Conservation (phyloP, 2,797 vertebrate species). For the Capromys pilorides region DNA sequence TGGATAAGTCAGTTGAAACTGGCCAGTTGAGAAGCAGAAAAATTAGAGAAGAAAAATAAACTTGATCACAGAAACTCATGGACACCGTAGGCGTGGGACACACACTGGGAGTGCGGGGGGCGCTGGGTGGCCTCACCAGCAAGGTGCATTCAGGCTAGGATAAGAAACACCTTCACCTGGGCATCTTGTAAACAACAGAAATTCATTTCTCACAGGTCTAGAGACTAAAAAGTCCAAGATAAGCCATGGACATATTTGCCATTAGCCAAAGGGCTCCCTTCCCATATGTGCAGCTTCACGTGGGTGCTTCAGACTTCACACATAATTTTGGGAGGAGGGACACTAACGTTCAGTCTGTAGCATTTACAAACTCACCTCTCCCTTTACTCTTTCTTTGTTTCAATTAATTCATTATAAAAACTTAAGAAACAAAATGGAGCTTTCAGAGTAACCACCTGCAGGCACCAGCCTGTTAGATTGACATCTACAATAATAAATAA, state of each 20-base stretch:
- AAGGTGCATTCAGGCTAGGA: not conserved
- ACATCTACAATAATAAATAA: not conserved
- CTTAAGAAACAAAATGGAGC: not conserved
- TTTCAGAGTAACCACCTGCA: not conserved
- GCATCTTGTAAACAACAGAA: not conserved
- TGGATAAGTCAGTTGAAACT: not conserved
- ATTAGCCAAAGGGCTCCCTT: not conserved
- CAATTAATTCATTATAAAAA: not conserved
- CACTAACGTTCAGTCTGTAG: not conserved
- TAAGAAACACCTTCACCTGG: not conserved
- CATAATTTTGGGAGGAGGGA: not conserved
- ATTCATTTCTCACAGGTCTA: not conserved
- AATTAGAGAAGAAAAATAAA: not conserved
- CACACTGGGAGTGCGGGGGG: not conserved
- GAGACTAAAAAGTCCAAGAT: not conserved
- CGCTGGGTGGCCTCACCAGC: not conserved
- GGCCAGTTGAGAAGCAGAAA: not conserved
- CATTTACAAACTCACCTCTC: not conserved
- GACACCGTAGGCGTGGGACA: not conserved
- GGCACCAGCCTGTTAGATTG: not conserved
- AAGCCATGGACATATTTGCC: not conserved
- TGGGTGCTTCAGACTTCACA: not conserved
- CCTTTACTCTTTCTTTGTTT: not conserved
- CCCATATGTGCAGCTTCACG: not conserved
- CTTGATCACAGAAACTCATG: not conserved